phyloP scores from a whole-genome alignment of 2,888 invertebrate species.

The Salpingus planirostris region DNA sequence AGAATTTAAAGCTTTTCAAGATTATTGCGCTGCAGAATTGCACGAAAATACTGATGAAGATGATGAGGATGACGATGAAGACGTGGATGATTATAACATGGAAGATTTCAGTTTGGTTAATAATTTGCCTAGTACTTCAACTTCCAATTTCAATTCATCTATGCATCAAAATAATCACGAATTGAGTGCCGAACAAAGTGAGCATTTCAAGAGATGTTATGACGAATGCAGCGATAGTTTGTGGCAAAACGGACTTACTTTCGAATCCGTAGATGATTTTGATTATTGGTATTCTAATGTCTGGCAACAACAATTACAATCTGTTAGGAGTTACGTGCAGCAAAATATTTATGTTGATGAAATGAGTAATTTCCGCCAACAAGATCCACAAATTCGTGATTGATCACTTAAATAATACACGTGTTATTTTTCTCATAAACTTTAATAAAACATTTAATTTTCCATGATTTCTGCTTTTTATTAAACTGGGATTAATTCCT shows the following conservation, averaged over 20 bases:
- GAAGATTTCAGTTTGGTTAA: too few species aligned
- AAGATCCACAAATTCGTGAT: too few species aligned
- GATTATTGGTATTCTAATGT: constrained; percentile 31
- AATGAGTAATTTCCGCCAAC: constrained; percentile 28
- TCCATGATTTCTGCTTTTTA: too few species aligned
- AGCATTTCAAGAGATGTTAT: neutral
- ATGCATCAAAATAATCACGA: constrained; percentile 16
- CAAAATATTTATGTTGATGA: constrained; percentile 37
- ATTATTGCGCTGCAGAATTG: constrained; percentile 9
- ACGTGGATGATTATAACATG: constrained; percentile 14
- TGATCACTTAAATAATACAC: too few species aligned
- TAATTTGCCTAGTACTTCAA: too few species aligned
- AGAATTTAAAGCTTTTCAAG: constrained; percentile 12
- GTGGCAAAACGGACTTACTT: constrained; percentile 26
- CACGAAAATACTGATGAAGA: constrained; percentile 9
- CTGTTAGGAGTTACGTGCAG: constrained; percentile 33
- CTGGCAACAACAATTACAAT: constrained; percentile 33
- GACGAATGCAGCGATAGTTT: constrained; percentile 24
- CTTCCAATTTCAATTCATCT: too few species aligned
- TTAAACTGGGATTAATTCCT: too few species aligned
- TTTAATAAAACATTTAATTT: too few species aligned
- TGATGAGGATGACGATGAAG: constrained; percentile 9
- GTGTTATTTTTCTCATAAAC: too few species aligned
- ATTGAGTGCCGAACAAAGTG: constrained; percentile 7
- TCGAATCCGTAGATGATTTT: constrained; percentile 28